These are phyloP conservation scores for Pelosia muscerda DNA, from an alignment of 2,888 invertebrate species.

Conservation along the genomic window DNA sequence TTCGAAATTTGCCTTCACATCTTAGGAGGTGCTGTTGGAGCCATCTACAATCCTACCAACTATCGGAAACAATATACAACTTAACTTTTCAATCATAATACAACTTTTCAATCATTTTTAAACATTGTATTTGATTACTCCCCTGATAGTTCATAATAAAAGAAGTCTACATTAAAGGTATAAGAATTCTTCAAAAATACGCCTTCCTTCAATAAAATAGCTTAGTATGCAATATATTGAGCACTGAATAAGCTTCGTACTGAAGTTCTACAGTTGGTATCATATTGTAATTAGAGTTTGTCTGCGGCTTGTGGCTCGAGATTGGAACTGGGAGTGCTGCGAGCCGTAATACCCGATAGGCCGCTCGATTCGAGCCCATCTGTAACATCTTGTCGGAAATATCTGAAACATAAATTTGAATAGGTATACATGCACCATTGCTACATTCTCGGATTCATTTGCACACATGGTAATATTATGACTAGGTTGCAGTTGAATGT, in stretches of 20 bases:
- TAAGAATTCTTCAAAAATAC: background rate
- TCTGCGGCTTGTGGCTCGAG: slow-evolving; percentile 18
- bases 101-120: too few relatives aligned
- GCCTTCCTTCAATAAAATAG: background rate
- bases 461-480: background rate
- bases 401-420: slow-evolving; percentile 6
- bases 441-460: background rate
- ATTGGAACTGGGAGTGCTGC: slow-evolving; percentile 20
- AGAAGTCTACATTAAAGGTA: background rate
- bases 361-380: slow-evolving; percentile 7
- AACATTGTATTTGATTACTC: too few relatives aligned
- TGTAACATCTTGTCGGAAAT: slow-evolving; percentile 13
- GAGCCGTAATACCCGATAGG: slow-evolving; percentile 16
- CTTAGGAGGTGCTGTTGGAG: too few relatives aligned
- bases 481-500: background rate
- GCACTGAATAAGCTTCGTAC: background rate
- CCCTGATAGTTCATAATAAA: too few relatives aligned
- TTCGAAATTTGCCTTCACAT: too few relatives aligned
- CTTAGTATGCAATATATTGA: too few relatives aligned
- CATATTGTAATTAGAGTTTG: slow-evolving; percentile 31
- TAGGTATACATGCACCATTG: background rate
- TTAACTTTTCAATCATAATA: too few relatives aligned
- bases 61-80: too few relatives aligned
- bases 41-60: too few relatives aligned
- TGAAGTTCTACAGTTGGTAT: slow-evolving; percentile 16